Percentiles rank a stretch among this genome's conserved stretches.
Conservation (phyloP, 2,113 vertebrate genomes). For the Ctenodactylus gundi region DNA sequence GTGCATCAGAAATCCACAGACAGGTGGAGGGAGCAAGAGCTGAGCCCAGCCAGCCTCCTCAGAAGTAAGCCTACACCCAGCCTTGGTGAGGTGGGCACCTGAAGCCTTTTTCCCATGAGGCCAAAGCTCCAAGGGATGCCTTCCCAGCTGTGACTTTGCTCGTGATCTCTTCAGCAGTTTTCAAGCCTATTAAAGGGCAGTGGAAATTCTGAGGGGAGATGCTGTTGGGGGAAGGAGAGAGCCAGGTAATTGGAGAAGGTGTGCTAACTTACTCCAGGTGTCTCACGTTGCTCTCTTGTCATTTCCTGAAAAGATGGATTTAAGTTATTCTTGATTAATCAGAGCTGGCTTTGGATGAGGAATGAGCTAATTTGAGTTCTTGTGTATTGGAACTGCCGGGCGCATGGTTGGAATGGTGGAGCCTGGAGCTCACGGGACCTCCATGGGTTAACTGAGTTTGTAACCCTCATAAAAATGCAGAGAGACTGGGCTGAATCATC, state of each 20-base stretch:
- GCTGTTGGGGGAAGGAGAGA: fast-evolving
- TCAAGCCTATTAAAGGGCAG: fast-evolving
- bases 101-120: fast-evolving
- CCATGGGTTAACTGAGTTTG: conserved; percentile 41
- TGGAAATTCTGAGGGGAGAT: no score
- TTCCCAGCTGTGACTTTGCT: not conserved
- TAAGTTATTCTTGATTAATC: not conserved
- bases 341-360: not conserved
- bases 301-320: not conserved
- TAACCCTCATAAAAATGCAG: conserved; percentile 55
- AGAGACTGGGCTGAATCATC: conserved; percentile 71
- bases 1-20: not conserved
- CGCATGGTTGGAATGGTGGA: not conserved
- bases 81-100: fast-evolving
- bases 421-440: not conserved
- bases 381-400: fast-evolving
- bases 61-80: not conserved
- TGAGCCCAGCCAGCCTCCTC: fast-evolving
- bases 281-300: fast-evolving
- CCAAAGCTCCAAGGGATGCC: fast-evolving
- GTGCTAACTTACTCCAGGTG: not conserved
- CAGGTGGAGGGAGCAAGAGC: fast-evolving
- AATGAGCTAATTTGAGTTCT: fast-evolving
- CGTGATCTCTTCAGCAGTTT: fast-evolving
- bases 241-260: not conserved